Evolutionary conservation across 1,140 invertebrate genomes (phyloP), one percentile per base, ranked within the genome.

Genomic region (Drosophila rhopaloa): DNA sequence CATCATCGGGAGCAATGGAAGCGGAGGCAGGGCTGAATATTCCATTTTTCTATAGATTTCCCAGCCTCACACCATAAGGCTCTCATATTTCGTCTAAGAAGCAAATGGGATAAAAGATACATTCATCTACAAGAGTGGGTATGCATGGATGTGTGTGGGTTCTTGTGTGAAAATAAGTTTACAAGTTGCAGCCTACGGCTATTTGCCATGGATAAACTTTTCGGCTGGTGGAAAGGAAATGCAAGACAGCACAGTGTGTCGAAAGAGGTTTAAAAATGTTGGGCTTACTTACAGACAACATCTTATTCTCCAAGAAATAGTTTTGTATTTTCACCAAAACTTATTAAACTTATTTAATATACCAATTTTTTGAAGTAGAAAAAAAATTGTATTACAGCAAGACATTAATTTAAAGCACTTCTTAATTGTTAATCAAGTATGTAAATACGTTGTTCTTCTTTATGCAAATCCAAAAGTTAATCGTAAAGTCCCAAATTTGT

Each of bases 111-210:
- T 81, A 84, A 88, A 82, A 76, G 76, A 75, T 86, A 71, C 53
- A 66, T 58, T 71, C 55, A 68, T 60, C 40, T 57, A 11, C 44
- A 16, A 16, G 8, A 44, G 14, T 40, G 44, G 40, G 16, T 38
- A 54, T 46, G 50, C 32, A 37, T 37, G 32, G 14, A 5, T 37
- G 43, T 70, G 66, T 57, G 72, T 44, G 47, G 59, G 56, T 50
- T 32, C 51, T 61, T 70, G 68, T 82, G 50, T 44, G 50, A 65
- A 85, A 82, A 86, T 83, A 88, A 89, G 72, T 88, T 86, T 86
- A 79, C 76, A 88, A 86, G 79, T 80, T 82, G 75, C 79, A 76
- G 83, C 83, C 83, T 86, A 70, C 70, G 76, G 84, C 84, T 86
- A 89, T 86, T 81, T 74, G 71, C 74, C 66, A 59, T 79, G 72